phyloP scores from a whole-genome alignment of 2,888 invertebrate species.

The Lasioglossum calceatum region DNA sequence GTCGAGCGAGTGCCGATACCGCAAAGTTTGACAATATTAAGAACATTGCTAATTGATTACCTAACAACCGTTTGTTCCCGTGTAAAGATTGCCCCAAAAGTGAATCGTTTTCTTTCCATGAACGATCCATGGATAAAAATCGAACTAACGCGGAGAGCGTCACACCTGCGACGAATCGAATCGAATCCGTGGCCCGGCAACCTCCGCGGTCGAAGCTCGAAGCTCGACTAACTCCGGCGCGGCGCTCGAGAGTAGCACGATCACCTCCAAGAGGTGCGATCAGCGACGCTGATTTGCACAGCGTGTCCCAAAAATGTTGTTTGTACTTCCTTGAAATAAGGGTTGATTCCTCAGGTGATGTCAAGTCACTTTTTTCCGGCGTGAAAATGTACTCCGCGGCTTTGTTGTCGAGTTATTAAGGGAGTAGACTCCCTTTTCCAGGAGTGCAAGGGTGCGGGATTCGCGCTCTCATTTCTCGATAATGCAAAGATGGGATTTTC shows the following conservation, averaged over 20 bases:
- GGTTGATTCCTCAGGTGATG: too few relatives aligned
- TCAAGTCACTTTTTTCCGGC: too few relatives aligned
- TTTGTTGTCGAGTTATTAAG: too few relatives aligned
- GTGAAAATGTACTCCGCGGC: too few relatives aligned
- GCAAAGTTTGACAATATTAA: not conserved
- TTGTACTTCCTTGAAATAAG: too few relatives aligned
- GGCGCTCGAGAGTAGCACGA: constrained; percentile 41
- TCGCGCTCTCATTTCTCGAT: too few relatives aligned
- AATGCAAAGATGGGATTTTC: too few relatives aligned
- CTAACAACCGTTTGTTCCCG: constrained; percentile 66
- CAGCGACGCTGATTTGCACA: constrained; percentile 52
- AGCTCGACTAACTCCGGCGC: constrained; percentile 75
- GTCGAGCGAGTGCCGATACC: not conserved
- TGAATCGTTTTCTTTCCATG: constrained; percentile 55
- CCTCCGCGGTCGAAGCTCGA: constrained; percentile 75
- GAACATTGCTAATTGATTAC: constrained; percentile 55
- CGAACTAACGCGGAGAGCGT: constrained; percentile 21
- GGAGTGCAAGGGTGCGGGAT: too few relatives aligned
- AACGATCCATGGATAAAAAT: constrained; percentile 62
- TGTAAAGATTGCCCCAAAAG: constrained; percentile 56
- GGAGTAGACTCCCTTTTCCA: too few relatives aligned
- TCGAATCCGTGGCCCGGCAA: constrained; percentile 43
- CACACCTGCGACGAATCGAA: constrained; percentile 18
- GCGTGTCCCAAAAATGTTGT: too few relatives aligned
- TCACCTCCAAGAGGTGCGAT: constrained; percentile 45